Evolutionary conservation across 2,888 invertebrate genomes (phyloP).

Genomic region (Xestobium rufovillosum): DNA sequence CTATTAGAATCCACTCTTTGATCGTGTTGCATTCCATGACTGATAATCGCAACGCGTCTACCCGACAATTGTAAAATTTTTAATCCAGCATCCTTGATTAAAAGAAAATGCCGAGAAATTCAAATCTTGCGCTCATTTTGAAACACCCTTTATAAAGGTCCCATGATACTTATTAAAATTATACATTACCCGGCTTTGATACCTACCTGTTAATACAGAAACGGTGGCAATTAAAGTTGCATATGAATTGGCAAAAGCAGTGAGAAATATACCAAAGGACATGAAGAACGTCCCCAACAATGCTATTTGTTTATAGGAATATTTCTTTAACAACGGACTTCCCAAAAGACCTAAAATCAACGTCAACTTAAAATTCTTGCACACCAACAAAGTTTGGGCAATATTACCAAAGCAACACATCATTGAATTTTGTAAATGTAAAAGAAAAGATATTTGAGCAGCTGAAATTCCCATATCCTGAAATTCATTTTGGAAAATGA

Average conservation of each 20-base stretch:
- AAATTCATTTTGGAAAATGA: slow-evolving; percentile 41
- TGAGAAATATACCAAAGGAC: slow-evolving; percentile 40
- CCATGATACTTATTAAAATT: no score
- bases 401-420: slow-evolving; percentile 39
- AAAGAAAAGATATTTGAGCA: slow-evolving; percentile 40
- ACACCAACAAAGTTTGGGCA: not conserved
- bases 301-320: slow-evolving; percentile 40
- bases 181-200: no score
- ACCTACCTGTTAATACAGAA: slow-evolving; percentile 35
- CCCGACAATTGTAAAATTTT: no score
- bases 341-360: slow-evolving; percentile 38
- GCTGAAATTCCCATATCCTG: slow-evolving; percentile 35
- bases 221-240: slow-evolving; percentile 40
- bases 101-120: no score
- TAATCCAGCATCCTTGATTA: no score
- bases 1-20: no score
- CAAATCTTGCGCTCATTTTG: no score
- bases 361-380: not conserved
- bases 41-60: no score
- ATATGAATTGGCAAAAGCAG: slow-evolving; percentile 41
- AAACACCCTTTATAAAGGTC: no score
- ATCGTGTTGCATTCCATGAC: no score
- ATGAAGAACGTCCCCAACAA: slow-evolving; percentile 39
- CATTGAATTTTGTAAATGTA: slow-evolving; percentile 42
- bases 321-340: slow-evolving; percentile 43